Conservation (phyloP, 1,140 invertebrate genomes). For the Bombus waltoni region DNA sequence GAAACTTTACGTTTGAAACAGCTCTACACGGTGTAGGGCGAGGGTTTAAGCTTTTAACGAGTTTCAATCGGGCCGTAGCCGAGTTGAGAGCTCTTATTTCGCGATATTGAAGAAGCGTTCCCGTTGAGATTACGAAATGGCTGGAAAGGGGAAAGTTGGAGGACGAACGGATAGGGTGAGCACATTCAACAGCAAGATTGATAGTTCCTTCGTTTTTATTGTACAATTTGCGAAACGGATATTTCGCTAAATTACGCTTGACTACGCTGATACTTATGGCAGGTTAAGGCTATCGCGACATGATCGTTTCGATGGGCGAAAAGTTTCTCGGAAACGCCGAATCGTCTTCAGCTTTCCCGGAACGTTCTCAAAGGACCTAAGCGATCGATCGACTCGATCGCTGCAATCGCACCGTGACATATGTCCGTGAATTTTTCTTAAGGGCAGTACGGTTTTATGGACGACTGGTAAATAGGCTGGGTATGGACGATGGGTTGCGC, state of each 20-base stretch:
- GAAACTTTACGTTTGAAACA: slow-evolving; percentile 19
- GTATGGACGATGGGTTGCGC: slow-evolving; percentile 52
- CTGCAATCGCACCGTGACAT: neutral
- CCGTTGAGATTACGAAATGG: neutral
- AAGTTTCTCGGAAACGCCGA: neutral
- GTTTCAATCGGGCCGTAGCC: slow-evolving; percentile 10
- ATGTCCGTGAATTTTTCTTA: neutral
- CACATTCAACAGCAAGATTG: slow-evolving; percentile 13
- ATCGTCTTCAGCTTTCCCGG: neutral
- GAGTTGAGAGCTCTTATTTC: neutral
- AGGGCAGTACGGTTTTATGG: slow-evolving; percentile 51
- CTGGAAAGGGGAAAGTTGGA: neutral
- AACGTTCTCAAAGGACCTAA: neutral
- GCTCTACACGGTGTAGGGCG: too few species aligned
- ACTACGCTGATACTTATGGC: slow-evolving; percentile 21
- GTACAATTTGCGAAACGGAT: slow-evolving; percentile 24
- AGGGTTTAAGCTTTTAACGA: slow-evolving; percentile 27
- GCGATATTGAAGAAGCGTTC: neutral
- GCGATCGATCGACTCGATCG: neutral
- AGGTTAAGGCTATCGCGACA: neutral
- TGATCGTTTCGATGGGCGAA: neutral
- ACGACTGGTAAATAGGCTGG: slow-evolving; percentile 33
- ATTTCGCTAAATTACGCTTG: slow-evolving; percentile 15
- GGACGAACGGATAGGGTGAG: neutral
- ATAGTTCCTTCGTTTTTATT: slow-evolving; percentile 44